Percentiles rank a stretch among this genome's conserved stretches.
Evolutionary conservation across 2,797 vertebrate species (phyloP).

Genomic region (Echeneis naucrates): DNA sequence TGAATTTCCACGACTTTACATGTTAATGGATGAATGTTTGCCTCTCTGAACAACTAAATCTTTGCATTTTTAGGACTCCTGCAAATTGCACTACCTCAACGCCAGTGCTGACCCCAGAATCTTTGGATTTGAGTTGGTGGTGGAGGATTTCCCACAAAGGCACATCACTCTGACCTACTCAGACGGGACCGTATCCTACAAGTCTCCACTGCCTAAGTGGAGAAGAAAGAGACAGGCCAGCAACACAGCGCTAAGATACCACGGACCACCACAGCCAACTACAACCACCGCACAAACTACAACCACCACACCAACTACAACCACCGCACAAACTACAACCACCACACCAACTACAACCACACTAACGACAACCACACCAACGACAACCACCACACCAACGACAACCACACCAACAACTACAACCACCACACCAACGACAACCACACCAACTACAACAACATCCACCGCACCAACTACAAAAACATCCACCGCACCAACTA

Average conservation of each 20-base stretch:
- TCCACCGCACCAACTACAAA: no score
- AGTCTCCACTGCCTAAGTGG: neutral
- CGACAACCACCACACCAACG: no score
- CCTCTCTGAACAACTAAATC: neutral
- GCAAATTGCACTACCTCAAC: constrained; percentile 49
- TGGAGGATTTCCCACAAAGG: constrained; percentile 70
- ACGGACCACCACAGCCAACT: neutral
- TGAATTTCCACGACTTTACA: rapidly evolving
- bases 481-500: neutral
- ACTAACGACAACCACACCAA: no score
- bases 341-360: no score
- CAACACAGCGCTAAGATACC: no score
- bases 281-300: neutral
- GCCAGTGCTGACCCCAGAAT: rapidly evolving
- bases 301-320: neutral
- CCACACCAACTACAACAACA: no score
- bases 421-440: neutral
- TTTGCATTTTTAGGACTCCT: constrained; percentile 49
- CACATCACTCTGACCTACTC: constrained; percentile 54
- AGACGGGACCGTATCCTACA: constrained; percentile 47
- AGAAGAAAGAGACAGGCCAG: constrained; percentile 20
- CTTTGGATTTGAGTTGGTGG: constrained; percentile 68
- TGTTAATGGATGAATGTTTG: neutral
- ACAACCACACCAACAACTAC: neutral
- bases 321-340: no score